phyloP scores from a whole-genome alignment of 64 coral and sea anemone species.

The Acropora yongei region DNA sequence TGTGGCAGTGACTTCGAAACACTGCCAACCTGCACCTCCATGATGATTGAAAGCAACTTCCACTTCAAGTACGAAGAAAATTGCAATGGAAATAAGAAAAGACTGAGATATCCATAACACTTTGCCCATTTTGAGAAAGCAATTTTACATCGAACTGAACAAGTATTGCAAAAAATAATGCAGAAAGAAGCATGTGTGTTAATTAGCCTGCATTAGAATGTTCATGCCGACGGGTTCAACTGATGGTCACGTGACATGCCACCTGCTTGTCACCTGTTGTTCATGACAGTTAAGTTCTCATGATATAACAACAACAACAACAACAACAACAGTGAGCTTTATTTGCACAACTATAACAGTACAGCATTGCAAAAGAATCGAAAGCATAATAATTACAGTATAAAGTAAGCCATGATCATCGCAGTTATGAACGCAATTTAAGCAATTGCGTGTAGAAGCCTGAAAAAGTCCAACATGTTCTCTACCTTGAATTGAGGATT shows the following conservation, averaged over 20 bases:
- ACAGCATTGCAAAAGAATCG: too few species aligned
- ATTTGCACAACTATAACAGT: too few species aligned
- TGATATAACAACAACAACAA: too few species aligned
- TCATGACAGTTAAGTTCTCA: background rate
- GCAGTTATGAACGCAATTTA: too few species aligned
- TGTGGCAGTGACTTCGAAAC: background rate
- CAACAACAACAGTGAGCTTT: too few species aligned
- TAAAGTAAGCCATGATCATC: too few species aligned
- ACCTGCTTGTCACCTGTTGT: background rate
- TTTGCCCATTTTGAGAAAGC: background rate
- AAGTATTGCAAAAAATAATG: background rate
- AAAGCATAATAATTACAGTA: too few species aligned
- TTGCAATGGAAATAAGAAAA: background rate
- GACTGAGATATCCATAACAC: background rate
- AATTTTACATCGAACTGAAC: background rate
- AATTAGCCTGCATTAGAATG: background rate
- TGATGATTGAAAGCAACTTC: background rate
- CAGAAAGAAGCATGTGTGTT: background rate
- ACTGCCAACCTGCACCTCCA: background rate
- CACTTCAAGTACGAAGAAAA: slow-evolving; percentile 10
- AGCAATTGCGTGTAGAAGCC: too few species aligned
- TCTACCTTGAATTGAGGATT: too few species aligned
- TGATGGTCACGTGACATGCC: background rate
- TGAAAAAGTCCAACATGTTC: too few species aligned
- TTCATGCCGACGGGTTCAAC: background rate